Evolutionary conservation across 2,888 invertebrate genomes (phyloP).

Genomic region (Parthenolecanium corni): DNA sequence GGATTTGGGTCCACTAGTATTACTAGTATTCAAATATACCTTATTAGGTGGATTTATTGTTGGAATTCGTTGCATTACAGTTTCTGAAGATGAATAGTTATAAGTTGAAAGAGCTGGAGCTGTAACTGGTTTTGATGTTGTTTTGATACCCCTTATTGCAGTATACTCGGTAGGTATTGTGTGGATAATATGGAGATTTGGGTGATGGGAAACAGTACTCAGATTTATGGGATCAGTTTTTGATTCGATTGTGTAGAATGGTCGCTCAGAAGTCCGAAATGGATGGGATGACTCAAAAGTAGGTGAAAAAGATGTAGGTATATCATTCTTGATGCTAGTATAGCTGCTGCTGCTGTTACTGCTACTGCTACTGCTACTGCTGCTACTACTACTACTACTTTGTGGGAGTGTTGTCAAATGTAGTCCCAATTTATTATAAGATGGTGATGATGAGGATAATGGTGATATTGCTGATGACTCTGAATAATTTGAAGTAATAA

Average conservation of each 20-base stretch:
- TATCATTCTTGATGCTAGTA: not conserved
- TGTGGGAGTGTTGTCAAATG: not conserved
- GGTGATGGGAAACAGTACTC: too few species aligned
- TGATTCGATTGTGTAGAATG: not conserved
- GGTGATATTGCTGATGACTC: not conserved
- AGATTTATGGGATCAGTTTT: not conserved
- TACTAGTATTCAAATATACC: not conserved
- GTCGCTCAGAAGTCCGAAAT: not conserved
- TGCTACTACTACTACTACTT: not conserved
- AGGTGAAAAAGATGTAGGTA: not conserved
- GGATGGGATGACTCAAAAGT: not conserved
- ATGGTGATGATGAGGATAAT: not conserved
- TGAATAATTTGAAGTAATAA: too few species aligned
- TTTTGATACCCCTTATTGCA: not conserved
- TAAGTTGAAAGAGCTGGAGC: not conserved
- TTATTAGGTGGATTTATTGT: constrained; percentile 23
- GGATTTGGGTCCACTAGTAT: not conserved
- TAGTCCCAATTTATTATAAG: too few species aligned
- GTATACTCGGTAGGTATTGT: too few species aligned
- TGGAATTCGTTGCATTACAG: constrained; percentile 16
- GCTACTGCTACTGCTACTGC: not conserved
- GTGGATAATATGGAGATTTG: too few species aligned
- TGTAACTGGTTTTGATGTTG: not conserved
- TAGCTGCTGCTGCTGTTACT: not conserved
- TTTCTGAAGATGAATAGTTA: constrained; percentile 2